Evolutionary conservation across 2,113 vertebrate species (phyloP).

Genomic region (Meleagris gallopavo): DNA sequence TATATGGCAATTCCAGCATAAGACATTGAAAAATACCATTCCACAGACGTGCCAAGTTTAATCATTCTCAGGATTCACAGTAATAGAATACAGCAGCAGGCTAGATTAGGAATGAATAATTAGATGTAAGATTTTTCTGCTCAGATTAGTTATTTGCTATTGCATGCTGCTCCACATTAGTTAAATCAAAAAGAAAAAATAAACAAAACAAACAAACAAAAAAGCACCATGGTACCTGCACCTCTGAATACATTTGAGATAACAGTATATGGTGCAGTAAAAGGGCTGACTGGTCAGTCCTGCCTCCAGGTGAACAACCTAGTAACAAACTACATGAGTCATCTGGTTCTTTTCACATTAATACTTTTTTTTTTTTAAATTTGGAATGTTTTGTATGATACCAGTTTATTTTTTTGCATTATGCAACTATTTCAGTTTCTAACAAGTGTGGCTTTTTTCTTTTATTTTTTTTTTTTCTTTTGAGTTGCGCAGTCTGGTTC

Average conservation of each 20-base stretch:
- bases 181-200: neutral
- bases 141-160: neutral
- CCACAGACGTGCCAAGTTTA: neutral
- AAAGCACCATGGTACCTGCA: neutral
- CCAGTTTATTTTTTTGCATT: constrained; percentile 21
- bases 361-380: constrained; percentile 13
- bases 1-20: constrained; percentile 29
- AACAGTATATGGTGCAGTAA: neutral
- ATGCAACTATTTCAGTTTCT: constrained; percentile 7
- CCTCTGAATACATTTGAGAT: neutral
- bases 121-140: neutral
- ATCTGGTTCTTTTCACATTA: constrained; percentile 11
- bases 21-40: neutral
- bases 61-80: neutral
- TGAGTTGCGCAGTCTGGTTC: constrained; percentile 20
- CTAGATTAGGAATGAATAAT: neutral
- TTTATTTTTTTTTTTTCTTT: neutral
- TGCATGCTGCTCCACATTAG: neutral
- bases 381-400: neutral
- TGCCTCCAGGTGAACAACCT: neutral
- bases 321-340: constrained; percentile 18
- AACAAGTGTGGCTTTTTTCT: neutral
- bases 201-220: neutral
- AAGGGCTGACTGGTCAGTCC: neutral
- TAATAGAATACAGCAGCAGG: neutral